phyloP scores from a whole-genome alignment of 2,888 invertebrate species.

The Aethes cnicana region DNA sequence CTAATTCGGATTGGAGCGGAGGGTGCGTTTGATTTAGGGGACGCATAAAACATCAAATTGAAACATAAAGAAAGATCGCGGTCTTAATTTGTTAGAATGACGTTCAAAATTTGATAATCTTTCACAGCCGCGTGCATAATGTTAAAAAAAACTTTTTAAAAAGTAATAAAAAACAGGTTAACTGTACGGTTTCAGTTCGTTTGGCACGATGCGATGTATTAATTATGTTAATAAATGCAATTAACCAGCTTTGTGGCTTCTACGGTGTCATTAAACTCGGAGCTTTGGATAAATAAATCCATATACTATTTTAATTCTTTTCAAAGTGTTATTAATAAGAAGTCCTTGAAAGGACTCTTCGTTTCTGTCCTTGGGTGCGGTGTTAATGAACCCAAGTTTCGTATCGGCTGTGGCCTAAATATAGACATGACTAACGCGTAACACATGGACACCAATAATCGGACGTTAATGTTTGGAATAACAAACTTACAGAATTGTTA shows the following conservation, averaged over 20 bases:
- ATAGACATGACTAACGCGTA: slow-evolving; percentile 67
- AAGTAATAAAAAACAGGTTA: slow-evolving; percentile 45
- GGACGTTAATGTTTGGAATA: slow-evolving; percentile 45
- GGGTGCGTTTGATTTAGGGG: slow-evolving; percentile 34
- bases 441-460: slow-evolving; percentile 62
- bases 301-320: slow-evolving; percentile 23
- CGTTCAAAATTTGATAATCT: neutral
- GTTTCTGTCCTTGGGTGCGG: slow-evolving; percentile 43
- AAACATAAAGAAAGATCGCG: slow-evolving; percentile 24
- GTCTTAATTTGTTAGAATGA: slow-evolving; percentile 16
- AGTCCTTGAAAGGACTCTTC: slow-evolving; percentile 40
- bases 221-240: slow-evolving; percentile 79
- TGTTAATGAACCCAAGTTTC: slow-evolving; percentile 65
- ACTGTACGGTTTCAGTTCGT: slow-evolving; percentile 66
- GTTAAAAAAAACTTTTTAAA: slow-evolving; percentile 39
- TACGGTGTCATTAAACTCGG: slow-evolving; percentile 64
- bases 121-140: slow-evolving; percentile 17
- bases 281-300: slow-evolving; percentile 33
- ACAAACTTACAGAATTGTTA: slow-evolving; percentile 35
- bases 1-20: slow-evolving; percentile 21
- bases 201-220: slow-evolving; percentile 61
- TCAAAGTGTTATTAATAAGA: neutral
- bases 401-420: slow-evolving; percentile 59
- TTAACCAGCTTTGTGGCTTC: slow-evolving; percentile 53
- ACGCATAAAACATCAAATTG: slow-evolving; percentile 18